Percentiles rank a stretch among this genome's conserved stretches.
These are phyloP conservation scores for Channa argus DNA, from an alignment of 2,113 vertebrate genomes.

Conservation along the genomic window DNA sequence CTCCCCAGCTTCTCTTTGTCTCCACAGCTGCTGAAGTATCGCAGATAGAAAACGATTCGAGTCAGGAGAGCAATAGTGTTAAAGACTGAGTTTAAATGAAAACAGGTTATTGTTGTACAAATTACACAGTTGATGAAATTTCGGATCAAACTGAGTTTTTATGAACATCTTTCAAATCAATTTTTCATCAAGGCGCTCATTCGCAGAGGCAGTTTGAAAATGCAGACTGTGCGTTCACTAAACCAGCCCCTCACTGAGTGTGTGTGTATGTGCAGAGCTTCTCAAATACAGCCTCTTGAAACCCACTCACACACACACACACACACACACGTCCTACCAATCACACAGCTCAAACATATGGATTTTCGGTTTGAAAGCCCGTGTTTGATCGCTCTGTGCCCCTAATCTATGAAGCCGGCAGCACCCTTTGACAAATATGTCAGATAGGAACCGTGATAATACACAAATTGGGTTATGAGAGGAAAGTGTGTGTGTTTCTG, in stretches of 20 bases:
- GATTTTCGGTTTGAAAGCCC: constrained; percentile 59
- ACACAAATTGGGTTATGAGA: constrained; percentile 6
- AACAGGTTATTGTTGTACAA: not conserved
- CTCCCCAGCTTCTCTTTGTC: constrained; percentile 31
- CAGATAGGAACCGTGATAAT: not conserved
- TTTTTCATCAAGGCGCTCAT: constrained; percentile 39
- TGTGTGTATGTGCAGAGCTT: not conserved
- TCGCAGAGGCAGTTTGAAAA: constrained; percentile 17
- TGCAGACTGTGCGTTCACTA: constrained; percentile 22
- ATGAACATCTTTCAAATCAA: constrained; percentile 28
- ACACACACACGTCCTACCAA: constrained; percentile 47
- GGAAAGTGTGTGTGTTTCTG: not conserved
- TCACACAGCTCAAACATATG: constrained; percentile 62
- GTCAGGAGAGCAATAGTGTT: not conserved
- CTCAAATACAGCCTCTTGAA: constrained; percentile 30
- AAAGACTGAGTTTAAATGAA: not conserved
- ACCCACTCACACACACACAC: constrained; percentile 49
- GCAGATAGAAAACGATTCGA: constrained; percentile 7
- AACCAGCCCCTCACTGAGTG: constrained; percentile 32
- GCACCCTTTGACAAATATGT: not conserved
- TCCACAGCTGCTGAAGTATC: constrained; percentile 29
- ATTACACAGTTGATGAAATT: not conserved
- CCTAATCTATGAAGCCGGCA: constrained; percentile 39
- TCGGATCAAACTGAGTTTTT: constrained; percentile 15
- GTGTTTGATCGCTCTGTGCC: constrained; percentile 37